phyloP scores from a whole-genome alignment of 2,888 invertebrate species.

The Heliconius ismenius region DNA sequence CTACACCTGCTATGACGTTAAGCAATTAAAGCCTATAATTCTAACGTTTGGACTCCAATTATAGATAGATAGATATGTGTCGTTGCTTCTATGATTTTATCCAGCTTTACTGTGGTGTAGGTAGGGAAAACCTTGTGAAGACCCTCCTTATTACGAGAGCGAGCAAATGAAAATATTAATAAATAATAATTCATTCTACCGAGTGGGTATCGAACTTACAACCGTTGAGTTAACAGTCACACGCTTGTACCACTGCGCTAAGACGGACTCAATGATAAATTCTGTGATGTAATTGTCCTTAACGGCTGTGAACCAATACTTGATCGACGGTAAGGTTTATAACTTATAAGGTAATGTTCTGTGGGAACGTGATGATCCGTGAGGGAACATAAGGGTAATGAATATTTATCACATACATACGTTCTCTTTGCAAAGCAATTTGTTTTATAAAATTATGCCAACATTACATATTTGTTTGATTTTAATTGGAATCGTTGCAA shows the following conservation, averaged over 20 bases:
- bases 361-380: slow-evolving; percentile 39
- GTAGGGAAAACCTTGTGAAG: too few relatives aligned
- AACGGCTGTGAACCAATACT: slow-evolving; percentile 24
- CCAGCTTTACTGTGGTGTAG: too few relatives aligned
- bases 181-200: too few relatives aligned
- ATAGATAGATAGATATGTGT: too few relatives aligned
- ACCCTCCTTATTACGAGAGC: too few relatives aligned
- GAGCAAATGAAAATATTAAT: too few relatives aligned
- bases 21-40: slow-evolving; percentile 63
- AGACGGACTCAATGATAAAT: slow-evolving; percentile 13
- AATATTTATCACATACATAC: slow-evolving; percentile 24
- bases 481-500: neutral
- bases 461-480: neutral
- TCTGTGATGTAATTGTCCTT: slow-evolving; percentile 53
- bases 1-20: slow-evolving; percentile 60
- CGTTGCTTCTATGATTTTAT: too few relatives aligned
- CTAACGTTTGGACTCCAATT: slow-evolving; percentile 42
- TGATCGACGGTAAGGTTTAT: slow-evolving; percentile 30
- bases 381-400: slow-evolving; percentile 28
- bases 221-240: too few relatives aligned
- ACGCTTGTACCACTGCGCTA: too few relatives aligned
- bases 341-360: slow-evolving; percentile 34
- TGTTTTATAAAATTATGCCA: neutral
- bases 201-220: too few relatives aligned
- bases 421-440: neutral